Evolutionary conservation across 1,140 invertebrate species (phyloP).

Genomic region (Linepithema humile): DNA sequence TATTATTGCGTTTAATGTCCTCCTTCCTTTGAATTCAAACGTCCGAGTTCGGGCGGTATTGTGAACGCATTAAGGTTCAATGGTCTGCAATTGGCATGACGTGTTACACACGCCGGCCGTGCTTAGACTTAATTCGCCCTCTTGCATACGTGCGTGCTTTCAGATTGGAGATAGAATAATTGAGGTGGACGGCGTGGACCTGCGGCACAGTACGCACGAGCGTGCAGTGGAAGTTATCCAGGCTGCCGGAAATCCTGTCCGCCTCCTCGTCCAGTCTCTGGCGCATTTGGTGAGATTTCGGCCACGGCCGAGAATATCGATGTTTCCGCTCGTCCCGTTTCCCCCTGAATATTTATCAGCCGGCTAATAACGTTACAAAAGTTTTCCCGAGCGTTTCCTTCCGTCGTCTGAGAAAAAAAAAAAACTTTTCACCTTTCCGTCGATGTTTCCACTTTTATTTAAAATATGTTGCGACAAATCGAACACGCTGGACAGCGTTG

Average conservation of each 20-base stretch:
- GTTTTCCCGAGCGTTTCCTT: background rate
- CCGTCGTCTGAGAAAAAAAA: background rate
- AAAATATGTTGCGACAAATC: background rate
- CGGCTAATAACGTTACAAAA: background rate
- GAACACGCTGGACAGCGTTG: background rate
- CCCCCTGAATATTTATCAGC: background rate
- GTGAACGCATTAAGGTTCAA: background rate
- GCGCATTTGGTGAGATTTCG: slow-evolving; percentile 89
- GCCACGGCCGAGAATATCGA: slow-evolving; percentile 63
- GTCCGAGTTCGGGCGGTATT: background rate
- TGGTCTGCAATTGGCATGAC: background rate
- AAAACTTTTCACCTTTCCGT: background rate
- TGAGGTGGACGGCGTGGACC: slow-evolving; percentile 96
- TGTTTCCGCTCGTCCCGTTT: background rate
- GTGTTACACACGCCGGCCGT: background rate
- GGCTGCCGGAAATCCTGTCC: slow-evolving; percentile 94
- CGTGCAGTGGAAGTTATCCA: slow-evolving; percentile 98
- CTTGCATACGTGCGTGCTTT: slow-evolving; percentile 65
- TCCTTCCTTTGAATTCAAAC: background rate
- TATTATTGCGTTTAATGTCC: no score
- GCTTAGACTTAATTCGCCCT: background rate
- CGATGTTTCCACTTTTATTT: background rate
- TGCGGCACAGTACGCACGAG: slow-evolving; percentile 96
- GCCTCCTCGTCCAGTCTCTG: slow-evolving; percentile 96
- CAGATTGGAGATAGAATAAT: slow-evolving; percentile 95